Evolutionary conservation across 2,113 vertebrate genomes (phyloP).

Genomic region (Oncorhynchus masou): DNA sequence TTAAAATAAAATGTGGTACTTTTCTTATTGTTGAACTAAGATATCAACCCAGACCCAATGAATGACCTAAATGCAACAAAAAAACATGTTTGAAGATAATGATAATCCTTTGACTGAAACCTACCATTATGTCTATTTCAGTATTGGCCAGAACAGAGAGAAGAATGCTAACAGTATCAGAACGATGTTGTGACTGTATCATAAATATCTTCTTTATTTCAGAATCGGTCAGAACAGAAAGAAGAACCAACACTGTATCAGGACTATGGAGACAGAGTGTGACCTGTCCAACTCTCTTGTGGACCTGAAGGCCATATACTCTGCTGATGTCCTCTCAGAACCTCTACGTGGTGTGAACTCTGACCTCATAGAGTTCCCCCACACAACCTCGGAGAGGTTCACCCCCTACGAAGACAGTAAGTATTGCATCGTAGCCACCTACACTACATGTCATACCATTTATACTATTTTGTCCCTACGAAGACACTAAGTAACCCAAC

Average conservation of each 20-base stretch:
- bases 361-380: constrained; percentile 62
- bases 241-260: constrained; percentile 71
- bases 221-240: constrained; percentile 58
- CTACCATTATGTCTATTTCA: too few species aligned
- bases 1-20: not conserved
- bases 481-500: too few species aligned
- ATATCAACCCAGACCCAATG: not conserved
- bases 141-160: constrained; percentile 38
- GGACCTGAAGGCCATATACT: constrained; percentile 69
- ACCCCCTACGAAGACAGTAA: constrained; percentile 86
- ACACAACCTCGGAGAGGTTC: constrained; percentile 70
- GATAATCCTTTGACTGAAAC: too few species aligned
- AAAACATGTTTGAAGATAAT: not conserved
- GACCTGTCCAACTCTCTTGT: constrained; percentile 77
- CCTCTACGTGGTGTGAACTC: fast-evolving
- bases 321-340: constrained; percentile 76
- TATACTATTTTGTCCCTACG: not conserved
- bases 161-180: constrained; percentile 61
- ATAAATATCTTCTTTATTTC: constrained; percentile 19
- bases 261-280: constrained; percentile 69
- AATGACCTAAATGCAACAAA: not conserved
- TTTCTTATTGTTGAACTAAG: not conserved
- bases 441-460: not conserved
- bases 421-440: constrained; percentile 47
- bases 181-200: not conserved